A percentile compares a stretch with the other conserved stretches of the same genome.
Evolutionary conservation across 2,888 invertebrate species (phyloP).

Genomic region (Agriopis marginaria): DNA sequence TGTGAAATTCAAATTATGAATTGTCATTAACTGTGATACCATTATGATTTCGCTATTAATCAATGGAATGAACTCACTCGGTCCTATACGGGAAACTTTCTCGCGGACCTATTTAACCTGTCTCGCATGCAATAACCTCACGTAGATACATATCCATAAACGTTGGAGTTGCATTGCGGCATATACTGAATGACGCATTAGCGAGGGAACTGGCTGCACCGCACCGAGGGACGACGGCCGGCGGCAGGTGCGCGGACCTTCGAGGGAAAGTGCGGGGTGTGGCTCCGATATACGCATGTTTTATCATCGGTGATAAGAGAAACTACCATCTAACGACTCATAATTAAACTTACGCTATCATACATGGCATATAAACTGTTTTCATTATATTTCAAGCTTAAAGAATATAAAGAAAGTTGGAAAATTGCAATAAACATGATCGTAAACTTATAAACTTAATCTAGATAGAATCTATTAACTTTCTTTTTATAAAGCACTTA

Average conservation of each 20-base stretch:
- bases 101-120: slow-evolving; percentile 62
- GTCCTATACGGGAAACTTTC: slow-evolving; percentile 62
- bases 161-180: slow-evolving; percentile 63
- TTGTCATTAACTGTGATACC: not conserved
- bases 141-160: slow-evolving; percentile 69
- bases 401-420: slow-evolving; percentile 7
- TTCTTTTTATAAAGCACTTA: not conserved
- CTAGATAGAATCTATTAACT: not conserved
- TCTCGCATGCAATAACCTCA: slow-evolving; percentile 71
- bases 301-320: slow-evolving; percentile 83
- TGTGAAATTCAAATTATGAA: not conserved
- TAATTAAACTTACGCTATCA: slow-evolving; percentile 40
- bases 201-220: slow-evolving; percentile 64
- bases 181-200: slow-evolving; percentile 70
- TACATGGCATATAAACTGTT: slow-evolving; percentile 48
- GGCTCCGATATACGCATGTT: slow-evolving; percentile 78
- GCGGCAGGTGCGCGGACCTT: slow-evolving; percentile 63
- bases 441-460: not conserved
- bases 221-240: slow-evolving; percentile 65
- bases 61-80: slow-evolving; percentile 33
- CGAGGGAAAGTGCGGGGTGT: slow-evolving; percentile 82
- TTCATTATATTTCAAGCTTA: slow-evolving; percentile 20
- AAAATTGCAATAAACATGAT: not conserved
- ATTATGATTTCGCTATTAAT: slow-evolving; percentile 31
- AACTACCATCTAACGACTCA: slow-evolving; percentile 74